phyloP scores from a whole-genome alignment of 1,140 invertebrate genomes.

The Penaeus japonicus region DNA sequence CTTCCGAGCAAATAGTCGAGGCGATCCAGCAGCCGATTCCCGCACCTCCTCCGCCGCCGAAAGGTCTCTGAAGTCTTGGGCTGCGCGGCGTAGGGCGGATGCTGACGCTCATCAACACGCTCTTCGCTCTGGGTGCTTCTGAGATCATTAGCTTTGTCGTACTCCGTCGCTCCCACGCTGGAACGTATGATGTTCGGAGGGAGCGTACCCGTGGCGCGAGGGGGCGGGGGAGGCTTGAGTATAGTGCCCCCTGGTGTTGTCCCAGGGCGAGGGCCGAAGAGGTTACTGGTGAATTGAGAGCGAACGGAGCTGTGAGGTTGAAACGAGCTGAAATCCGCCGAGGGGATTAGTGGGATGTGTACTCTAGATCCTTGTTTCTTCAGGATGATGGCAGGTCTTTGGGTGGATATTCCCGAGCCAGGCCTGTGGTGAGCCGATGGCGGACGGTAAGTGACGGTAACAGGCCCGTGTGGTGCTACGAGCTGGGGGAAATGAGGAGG shows the following conservation, averaged over 20 bases:
- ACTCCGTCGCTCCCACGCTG: no score
- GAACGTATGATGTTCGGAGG: no score
- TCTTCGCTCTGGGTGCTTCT: no score
- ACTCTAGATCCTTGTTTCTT: constrained; percentile 13
- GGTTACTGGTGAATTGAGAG: no score
- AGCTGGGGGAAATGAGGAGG: no score
- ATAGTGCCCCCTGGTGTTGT: no score
- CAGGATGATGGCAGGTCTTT: constrained; percentile 25
- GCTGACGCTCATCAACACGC: no score
- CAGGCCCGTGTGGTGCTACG: background rate
- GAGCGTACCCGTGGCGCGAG: no score
- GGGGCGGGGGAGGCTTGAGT: no score
- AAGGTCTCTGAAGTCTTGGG: background rate
- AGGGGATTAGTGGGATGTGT: constrained; percentile 16
- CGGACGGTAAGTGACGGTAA: background rate
- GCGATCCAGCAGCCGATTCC: background rate
- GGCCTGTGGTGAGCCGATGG: background rate
- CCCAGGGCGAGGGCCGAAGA: background rate
- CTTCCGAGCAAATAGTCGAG: constrained; percentile 11
- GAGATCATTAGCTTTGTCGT: no score
- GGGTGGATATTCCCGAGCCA: background rate
- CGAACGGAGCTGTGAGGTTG: background rate
- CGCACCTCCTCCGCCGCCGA: background rate
- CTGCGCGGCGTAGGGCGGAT: no score
- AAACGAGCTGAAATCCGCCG: constrained; percentile 31